Conservation (phyloP, 1,140 invertebrate genomes). For the Acromyrmex echinatior region DNA sequence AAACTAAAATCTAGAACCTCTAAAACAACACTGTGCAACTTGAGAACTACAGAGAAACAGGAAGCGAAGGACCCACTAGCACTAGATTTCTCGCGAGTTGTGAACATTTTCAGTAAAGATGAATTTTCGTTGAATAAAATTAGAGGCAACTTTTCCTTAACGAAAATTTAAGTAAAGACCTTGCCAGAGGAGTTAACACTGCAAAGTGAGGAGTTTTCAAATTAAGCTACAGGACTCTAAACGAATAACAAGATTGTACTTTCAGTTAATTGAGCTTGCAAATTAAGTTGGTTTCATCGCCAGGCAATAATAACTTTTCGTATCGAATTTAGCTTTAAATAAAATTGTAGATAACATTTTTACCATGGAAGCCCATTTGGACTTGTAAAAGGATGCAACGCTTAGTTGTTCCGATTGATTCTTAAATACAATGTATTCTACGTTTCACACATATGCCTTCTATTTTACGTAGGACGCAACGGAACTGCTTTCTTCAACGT, state of each 20-base stretch:
- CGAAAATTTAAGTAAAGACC: conserved; percentile 51
- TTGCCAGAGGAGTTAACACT: conserved; percentile 21
- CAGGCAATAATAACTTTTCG: conserved; percentile 1
- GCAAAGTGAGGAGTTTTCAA: conserved; percentile 26
- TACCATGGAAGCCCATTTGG: not conserved
- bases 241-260: conserved; percentile 29
- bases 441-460: not conserved
- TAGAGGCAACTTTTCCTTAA: conserved; percentile 39
- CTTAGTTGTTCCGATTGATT: not conserved
- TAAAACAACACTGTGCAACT: conserved; percentile 41
- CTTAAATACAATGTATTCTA: not conserved
- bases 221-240: conserved; percentile 13
- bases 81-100: conserved; percentile 23
- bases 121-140: conserved; percentile 35
- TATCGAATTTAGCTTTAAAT: conserved; percentile 14
- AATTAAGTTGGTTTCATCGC: conserved; percentile 29
- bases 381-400: not conserved
- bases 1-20: conserved; percentile 43
- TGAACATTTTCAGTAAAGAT: conserved; percentile 9
- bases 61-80: conserved; percentile 15
- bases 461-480: conserved; percentile 1
- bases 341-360: conserved; percentile 17
- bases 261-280: conserved; percentile 14
- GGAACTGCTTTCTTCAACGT: not conserved
- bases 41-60: conserved; percentile 20